Evolutionary conservation across 2,113 vertebrate genomes (phyloP).

Genomic region (Python bivittatus): DNA sequence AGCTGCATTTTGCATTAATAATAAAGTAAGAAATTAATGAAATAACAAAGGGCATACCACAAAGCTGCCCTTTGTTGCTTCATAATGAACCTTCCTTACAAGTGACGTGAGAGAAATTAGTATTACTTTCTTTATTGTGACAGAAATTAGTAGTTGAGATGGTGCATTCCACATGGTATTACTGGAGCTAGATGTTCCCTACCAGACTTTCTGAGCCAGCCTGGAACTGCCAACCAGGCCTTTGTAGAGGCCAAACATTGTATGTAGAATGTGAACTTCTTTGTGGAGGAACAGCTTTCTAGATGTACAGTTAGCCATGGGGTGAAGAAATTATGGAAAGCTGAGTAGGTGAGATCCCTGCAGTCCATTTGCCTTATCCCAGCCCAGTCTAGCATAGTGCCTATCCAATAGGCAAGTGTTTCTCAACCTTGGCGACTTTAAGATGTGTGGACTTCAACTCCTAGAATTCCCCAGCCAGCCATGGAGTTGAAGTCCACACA

Average conservation of each 20-base stretch:
- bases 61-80: neutral
- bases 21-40: neutral
- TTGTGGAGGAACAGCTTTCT: neutral
- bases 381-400: neutral
- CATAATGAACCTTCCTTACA: neutral
- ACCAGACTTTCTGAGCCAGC: neutral
- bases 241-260: neutral
- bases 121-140: neutral
- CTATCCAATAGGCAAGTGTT: neutral
- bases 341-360: neutral
- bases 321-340: neutral
- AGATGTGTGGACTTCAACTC: neutral
- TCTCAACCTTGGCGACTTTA: neutral
- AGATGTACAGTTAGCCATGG: neutral
- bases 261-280: neutral
- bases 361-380: neutral
- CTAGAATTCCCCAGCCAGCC: neutral
- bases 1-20: neutral
- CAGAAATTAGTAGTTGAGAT: neutral
- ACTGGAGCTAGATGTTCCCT: neutral
- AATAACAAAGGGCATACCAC: too few species aligned
- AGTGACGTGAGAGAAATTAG: neutral
- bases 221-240: neutral
- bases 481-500: neutral
- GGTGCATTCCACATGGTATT: neutral